A percentile compares a stretch with the other conserved stretches of the same genome.
Evolutionary conservation across 2,113 vertebrate species (phyloP).

Genomic region (Sialia sialis): DNA sequence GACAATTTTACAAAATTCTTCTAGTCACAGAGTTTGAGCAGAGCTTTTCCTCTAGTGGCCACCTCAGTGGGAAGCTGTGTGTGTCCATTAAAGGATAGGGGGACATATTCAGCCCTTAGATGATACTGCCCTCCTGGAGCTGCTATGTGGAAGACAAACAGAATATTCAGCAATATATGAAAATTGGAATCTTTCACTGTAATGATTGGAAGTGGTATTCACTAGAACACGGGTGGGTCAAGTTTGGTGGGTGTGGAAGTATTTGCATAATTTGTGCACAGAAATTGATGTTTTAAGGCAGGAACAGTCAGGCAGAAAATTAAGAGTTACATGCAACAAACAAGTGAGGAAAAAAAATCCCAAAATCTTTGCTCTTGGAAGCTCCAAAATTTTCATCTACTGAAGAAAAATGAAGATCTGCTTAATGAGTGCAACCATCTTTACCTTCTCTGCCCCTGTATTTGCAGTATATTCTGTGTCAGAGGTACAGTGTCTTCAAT

Average conservation of each 20-base stretch:
- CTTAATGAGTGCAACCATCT: not conserved
- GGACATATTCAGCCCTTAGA: not conserved
- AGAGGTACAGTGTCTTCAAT: fast-evolving
- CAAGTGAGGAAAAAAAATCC: not conserved
- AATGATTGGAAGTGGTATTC: not conserved
- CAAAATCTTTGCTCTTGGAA: not conserved
- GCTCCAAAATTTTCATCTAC: not conserved
- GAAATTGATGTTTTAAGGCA: not conserved
- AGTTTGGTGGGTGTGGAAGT: not conserved
- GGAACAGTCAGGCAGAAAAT: not conserved
- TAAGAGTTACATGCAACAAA: not conserved
- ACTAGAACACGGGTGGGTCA: fast-evolving
- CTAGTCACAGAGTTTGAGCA: not conserved
- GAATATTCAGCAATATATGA: not conserved
- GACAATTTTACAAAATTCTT: not conserved
- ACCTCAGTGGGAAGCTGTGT: not conserved
- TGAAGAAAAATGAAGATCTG: not conserved
- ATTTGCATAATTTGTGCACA: not conserved
- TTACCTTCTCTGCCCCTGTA: not conserved
- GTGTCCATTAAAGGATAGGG: not conserved
- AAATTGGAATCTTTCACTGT: not conserved
- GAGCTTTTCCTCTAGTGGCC: not conserved
- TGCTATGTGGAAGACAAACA: not conserved
- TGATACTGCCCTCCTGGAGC: not conserved
- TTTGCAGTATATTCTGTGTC: not conserved